phyloP scores from a whole-genome alignment of 2,888 invertebrate genomes.

The Copidosoma aretas region DNA sequence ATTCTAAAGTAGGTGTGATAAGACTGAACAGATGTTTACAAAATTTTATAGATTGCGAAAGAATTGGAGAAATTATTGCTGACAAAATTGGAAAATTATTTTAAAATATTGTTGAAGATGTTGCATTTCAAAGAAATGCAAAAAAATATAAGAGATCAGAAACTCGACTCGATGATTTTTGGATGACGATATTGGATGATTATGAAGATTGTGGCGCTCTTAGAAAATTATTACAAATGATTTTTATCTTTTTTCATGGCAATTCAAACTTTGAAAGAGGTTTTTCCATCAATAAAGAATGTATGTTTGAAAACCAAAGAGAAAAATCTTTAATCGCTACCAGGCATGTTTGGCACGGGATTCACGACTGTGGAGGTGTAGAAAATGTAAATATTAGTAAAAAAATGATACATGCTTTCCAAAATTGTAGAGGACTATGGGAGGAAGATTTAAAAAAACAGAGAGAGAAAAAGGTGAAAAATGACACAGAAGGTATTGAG shows the following conservation, averaged over 20 bases:
- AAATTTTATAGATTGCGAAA: too few relatives aligned
- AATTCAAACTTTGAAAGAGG: constrained; percentile 11
- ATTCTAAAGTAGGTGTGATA: too few relatives aligned
- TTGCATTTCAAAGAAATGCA: too few relatives aligned
- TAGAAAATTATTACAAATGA: constrained; percentile 9
- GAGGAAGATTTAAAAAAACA: neutral
- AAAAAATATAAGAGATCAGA: too few relatives aligned
- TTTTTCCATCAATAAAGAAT: constrained; percentile 16
- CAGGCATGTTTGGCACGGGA: constrained; percentile 11
- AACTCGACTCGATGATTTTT: too few relatives aligned
- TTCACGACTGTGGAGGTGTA: constrained; percentile 2
- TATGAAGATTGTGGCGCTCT: too few relatives aligned
- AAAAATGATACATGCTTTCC: neutral
- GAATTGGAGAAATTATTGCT: too few relatives aligned
- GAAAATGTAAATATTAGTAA: constrained; percentile 5
- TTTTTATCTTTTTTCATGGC: constrained; percentile 5
- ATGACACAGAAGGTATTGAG: too few relatives aligned
- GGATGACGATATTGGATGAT: too few relatives aligned
- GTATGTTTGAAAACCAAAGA: constrained; percentile 2
- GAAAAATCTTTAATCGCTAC: constrained; percentile 8
- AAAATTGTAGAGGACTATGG: neutral
- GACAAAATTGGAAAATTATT: too few relatives aligned
- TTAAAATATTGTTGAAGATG: too few relatives aligned
- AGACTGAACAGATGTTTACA: too few relatives aligned
- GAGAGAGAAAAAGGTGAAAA: neutral